These are phyloP conservation scores for Phalacrocorax carbo DNA, from an alignment of 2,113 vertebrate species.

Conservation along the genomic window DNA sequence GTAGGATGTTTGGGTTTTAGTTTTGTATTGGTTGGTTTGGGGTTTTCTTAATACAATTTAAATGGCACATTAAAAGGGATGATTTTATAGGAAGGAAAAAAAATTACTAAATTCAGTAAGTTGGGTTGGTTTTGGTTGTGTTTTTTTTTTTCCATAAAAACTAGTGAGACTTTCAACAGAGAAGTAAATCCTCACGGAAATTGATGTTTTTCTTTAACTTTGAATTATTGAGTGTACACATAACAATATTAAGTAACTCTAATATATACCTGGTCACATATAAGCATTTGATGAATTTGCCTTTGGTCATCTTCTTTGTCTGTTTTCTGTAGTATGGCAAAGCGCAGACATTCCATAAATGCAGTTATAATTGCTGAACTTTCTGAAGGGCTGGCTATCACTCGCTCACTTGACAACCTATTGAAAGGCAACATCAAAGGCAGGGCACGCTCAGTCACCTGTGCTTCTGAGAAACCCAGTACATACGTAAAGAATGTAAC, in stretches of 20 bases:
- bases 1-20: not conserved
- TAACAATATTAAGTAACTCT: not conserved
- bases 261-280: slow-evolving; percentile 84
- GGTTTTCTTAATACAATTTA: not conserved
- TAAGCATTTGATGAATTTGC: slow-evolving; percentile 83
- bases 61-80: not conserved
- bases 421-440: not conserved
- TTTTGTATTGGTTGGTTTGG: too few relatives aligned
- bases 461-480: not conserved
- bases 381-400: slow-evolving; percentile 81
- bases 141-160: not conserved
- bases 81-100: not conserved
- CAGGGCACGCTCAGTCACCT: not conserved
- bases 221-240: not conserved
- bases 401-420: slow-evolving; percentile 86
- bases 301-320: slow-evolving; percentile 70
- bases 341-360: slow-evolving; percentile 88
- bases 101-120: not conserved
- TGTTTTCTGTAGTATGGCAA: slow-evolving; percentile 78
- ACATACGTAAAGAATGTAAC: not conserved
- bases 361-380: slow-evolving; percentile 83
- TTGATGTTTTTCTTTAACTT: not conserved
- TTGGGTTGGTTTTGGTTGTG: too few relatives aligned
- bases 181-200: not conserved
- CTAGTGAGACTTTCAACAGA: not conserved